A percentile compares a stretch with the other conserved stretches of the same genome.
These are phyloP conservation scores for Nebria ingens DNA, from an alignment of 1,140 invertebrate genomes.

Conservation along the genomic window DNA sequence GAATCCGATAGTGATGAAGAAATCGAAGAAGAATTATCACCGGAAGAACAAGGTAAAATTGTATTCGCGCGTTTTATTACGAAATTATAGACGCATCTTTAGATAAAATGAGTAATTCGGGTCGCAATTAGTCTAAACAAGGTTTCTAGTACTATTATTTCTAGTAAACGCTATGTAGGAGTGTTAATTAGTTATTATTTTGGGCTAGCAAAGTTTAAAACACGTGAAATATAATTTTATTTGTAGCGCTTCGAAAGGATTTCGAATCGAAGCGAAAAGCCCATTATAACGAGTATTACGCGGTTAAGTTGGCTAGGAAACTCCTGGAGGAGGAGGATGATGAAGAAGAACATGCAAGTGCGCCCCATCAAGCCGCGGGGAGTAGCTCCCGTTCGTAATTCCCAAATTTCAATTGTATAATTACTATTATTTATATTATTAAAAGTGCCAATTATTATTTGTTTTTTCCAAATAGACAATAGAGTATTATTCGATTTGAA, in stretches of 20 bases:
- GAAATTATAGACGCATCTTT: too few species aligned
- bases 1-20: slow-evolving; percentile 50
- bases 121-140: too few species aligned
- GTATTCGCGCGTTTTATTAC: too few species aligned
- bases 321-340: slow-evolving; percentile 83
- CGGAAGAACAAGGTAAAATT: slow-evolving; percentile 46
- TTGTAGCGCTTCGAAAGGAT: slow-evolving; percentile 53
- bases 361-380: background rate
- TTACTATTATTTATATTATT: too few species aligned
- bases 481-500: too few species aligned
- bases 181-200: slow-evolving; percentile 9
- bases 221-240: slow-evolving; percentile 16
- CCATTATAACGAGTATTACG: slow-evolving; percentile 96
- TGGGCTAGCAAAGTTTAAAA: slow-evolving; percentile 13
- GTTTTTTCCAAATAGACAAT: too few species aligned
- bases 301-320: slow-evolving; percentile 80
- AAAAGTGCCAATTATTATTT: too few species aligned
- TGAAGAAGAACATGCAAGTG: slow-evolving; percentile 57
- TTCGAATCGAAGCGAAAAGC: slow-evolving; percentile 89
- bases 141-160: slow-evolving; percentile 7
- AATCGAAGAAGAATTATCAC: slow-evolving; percentile 42
- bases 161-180: slow-evolving; percentile 3
- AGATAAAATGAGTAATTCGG: too few species aligned
- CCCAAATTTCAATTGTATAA: too few species aligned
- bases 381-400: background rate